Conservation (phyloP, 2,113 vertebrate species). For the Candoia aspera region DNA sequence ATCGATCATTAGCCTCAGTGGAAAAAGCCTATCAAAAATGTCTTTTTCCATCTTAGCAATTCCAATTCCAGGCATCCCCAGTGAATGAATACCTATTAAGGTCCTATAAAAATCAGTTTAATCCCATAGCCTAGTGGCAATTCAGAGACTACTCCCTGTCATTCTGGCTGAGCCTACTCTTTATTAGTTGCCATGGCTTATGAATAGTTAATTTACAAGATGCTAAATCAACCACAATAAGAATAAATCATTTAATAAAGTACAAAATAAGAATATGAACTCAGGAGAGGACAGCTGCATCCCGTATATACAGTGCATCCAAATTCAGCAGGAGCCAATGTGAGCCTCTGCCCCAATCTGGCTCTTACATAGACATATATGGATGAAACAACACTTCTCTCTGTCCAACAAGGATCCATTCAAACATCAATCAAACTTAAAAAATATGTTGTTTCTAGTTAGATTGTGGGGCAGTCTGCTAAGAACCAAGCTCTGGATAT, state of each 20-base stretch:
- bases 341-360: neutral
- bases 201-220: neutral
- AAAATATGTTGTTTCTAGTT: neutral
- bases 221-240: neutral
- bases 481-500: neutral
- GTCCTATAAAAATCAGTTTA: neutral
- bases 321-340: neutral
- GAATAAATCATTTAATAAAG: neutral
- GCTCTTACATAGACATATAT: no score
- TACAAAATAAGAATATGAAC: neutral
- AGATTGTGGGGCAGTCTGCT: neutral
- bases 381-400: neutral
- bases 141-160: slow-evolving; percentile 14
- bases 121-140: neutral
- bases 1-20: fast-evolving
- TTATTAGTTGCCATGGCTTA: neutral
- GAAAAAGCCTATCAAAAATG: neutral
- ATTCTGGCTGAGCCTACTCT: slow-evolving; percentile 6
- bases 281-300: no score
- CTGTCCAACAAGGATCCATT: neutral
- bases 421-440: neutral
- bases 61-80: neutral
- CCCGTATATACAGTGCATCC: neutral
- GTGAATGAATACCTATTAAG: neutral
- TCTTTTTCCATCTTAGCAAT: neutral